Base-by-base conservation (phyloP, 2,113 vertebrate genomes). In the Phrynosoma blainvillii region DNA sequence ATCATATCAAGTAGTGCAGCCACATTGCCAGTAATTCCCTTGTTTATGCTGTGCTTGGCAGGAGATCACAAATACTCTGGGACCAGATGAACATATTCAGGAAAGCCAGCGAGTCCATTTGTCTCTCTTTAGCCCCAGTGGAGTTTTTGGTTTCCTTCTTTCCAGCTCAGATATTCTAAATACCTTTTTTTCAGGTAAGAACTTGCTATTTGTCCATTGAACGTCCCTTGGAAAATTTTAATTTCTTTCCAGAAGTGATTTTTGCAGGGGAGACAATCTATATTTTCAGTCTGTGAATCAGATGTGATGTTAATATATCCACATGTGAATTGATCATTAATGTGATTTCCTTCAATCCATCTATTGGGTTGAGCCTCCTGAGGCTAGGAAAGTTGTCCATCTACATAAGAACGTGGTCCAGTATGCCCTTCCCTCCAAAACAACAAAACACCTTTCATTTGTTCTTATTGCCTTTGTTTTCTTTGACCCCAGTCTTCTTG, bases 91-190 rank as follows among this genome's bases (percentile, higher is more conserved):
- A 11, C 96, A 97, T 0, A 40, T 96, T 79, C 94, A 92, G 85
- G 93, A 90, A 78, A 97, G 97, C 68, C 93, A 96, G 80, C 95
- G 93, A 77, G 97, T 97, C 80, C 96, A 98, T 84, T 95, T 99
- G 78, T 95, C 98, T 56, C 96, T 98, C 20, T 98, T 98, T 92
- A 95, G 94, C 12, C 91, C 97, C 30, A 88, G 88, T 0, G 98
- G 98, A 20, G 95, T 98, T 59, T 98, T 98, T 76, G 98, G 98
- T 23, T 97, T 98, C 86, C 91, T 99, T 91, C 91, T 97, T 78
- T 96, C 96, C 81, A 96, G 95, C 79, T 86, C 40, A 12, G 93
- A 95, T 2, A 80, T 96, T 18, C 91, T 99, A 87, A 95, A 95
- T 90, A 90, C 86, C 0, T 97, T 99, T 92, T 92, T 99, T 25